Base-by-base conservation (phyloP, 2,888 invertebrate genomes). In the Drosophila meridionalis region DNA sequence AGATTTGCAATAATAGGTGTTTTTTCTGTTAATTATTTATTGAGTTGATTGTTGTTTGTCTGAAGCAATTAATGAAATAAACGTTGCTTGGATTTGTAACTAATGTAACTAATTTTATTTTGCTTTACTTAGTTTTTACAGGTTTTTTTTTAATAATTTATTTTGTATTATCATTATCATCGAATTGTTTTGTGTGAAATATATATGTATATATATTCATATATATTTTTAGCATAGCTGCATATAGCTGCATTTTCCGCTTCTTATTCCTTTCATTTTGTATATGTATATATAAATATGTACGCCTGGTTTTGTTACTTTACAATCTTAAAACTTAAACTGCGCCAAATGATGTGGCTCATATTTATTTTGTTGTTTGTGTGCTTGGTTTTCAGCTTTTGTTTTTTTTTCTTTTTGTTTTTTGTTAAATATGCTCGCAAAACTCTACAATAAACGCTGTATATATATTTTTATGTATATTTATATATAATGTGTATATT, bases 81-180 rank as follows among this genome's bases (percentile, higher is more conserved):
- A 86, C 50, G 59, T 57, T 66, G 48, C 75, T 72, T 69, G 73
- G 67, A 87, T 87, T 89, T 85, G 89, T 89, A 85, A 90, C 88
- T 87, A 87, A 87, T 87, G 90, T 85, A 85, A 85, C 85, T 85
- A 90, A 90, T 82, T 90, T 87, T 89, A 90, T 82, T 89, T 90
- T 89, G 86, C 69, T 88, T 87, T 87, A 84, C 88, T 85, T 90
- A 85, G 72, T 82, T 87, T 89, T 89, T 87, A 85, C 90, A 87
- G 76, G 78, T 90, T 88, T 52, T 50, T 32, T 88, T 50, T 80
- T 73, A 81, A 80, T 78, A 71, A 82, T 81, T 85, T 87, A 83
- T 86, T 70, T 90, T 88, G 67, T 72, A 71, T 81, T 84, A 81
- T 80, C 77, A 69, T 86, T 83, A 86, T 87, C 84, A 83, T 87